Percentiles rank a stretch among this genome's conserved stretches.
Conservation (phyloP, 2,797 vertebrate genomes). For the Cyclura pinguis region DNA sequence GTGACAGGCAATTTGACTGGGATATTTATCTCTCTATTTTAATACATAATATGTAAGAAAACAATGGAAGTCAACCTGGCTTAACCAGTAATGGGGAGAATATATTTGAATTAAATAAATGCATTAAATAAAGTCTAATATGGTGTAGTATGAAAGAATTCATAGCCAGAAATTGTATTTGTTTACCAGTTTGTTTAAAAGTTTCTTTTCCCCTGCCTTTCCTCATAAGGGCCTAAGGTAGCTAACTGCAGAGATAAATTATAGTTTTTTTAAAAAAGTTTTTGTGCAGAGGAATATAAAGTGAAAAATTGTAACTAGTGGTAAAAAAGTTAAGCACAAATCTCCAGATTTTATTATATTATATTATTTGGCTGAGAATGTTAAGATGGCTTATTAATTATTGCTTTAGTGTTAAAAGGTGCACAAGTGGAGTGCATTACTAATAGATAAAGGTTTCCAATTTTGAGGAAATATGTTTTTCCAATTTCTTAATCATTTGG, state of each 20-base stretch:
- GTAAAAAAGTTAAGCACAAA: background rate
- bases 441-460: background rate
- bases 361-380: background rate
- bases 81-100: background rate
- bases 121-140: background rate
- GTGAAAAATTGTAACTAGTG: background rate
- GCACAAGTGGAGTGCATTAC: background rate
- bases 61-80: background rate
- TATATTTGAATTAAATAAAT: background rate
- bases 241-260: background rate
- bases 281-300: background rate
- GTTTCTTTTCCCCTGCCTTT: background rate
- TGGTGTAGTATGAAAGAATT: background rate
- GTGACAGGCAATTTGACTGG: background rate
- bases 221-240: background rate
- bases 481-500: conserved; percentile 42
- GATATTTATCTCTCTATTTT: background rate
- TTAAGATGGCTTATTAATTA: background rate
- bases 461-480: background rate
- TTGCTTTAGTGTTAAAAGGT: background rate
- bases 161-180: background rate
- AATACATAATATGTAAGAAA: background rate
- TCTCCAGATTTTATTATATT: background rate
- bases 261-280: background rate
- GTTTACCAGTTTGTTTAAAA: background rate